Conservation (phyloP, 2,113 vertebrate species). For the Ptyas mucosa region DNA sequence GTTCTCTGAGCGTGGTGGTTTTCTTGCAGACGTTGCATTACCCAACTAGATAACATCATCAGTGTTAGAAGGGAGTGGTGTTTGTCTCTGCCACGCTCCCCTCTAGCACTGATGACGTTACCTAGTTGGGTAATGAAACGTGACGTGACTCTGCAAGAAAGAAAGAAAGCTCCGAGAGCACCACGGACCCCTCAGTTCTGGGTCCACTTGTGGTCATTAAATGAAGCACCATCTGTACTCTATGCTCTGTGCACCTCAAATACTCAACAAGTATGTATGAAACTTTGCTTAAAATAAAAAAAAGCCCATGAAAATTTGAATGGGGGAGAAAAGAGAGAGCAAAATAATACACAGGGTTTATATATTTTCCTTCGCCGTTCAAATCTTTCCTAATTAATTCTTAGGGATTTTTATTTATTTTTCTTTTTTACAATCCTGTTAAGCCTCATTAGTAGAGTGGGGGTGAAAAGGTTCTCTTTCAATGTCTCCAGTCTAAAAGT, state of each 20-base stretch:
- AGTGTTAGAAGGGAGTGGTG: no score
- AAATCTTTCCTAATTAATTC: fast-evolving
- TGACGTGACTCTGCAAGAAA: no score
- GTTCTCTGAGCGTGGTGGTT: no score
- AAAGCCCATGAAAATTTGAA: neutral
- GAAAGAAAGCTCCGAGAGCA: no score
- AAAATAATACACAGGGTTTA: neutral
- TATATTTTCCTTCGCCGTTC: neutral
- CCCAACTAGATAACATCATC: no score
- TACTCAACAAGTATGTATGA: neutral
- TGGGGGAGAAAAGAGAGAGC: neutral
- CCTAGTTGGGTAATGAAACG: no score
- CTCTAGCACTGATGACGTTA: no score
- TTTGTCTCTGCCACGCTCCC: no score
- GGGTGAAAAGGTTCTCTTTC: neutral
- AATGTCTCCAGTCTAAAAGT: neutral
- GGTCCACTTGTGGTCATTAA: no score
- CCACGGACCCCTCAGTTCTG: no score
- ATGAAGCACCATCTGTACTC: no score
- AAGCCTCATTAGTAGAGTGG: neutral
- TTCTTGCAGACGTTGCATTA: no score
- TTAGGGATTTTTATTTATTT: neutral
- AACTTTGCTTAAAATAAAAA: neutral
- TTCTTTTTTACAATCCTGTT: neutral
- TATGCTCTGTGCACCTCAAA: neutral